A percentile compares a stretch with the other conserved stretches of the same genome.
Conservation (phyloP, 1,140 invertebrate genomes). For the Sminthurinus signatus region DNA sequence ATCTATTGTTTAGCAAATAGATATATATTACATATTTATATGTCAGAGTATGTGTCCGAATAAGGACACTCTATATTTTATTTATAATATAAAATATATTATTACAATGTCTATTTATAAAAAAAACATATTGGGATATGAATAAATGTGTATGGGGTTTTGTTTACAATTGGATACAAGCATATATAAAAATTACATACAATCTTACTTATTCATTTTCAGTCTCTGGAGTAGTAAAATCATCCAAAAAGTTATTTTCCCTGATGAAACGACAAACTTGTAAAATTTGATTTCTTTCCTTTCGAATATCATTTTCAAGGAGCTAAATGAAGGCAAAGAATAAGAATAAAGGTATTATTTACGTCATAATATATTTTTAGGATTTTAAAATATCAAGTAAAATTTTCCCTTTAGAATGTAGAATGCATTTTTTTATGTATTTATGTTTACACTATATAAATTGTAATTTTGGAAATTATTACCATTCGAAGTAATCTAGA, state of each 20-base stretch:
- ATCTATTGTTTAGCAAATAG: no score
- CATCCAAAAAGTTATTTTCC: slow-evolving; percentile 25
- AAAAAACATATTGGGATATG: no score
- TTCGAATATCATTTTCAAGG: slow-evolving; percentile 45
- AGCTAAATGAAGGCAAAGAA: slow-evolving; percentile 42
- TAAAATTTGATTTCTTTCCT: slow-evolving; percentile 47
- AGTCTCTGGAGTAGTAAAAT: neutral
- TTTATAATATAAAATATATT: no score
- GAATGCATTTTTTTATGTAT: neutral
- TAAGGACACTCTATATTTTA: no score
- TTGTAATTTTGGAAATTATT: neutral
- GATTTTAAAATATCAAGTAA: neutral
- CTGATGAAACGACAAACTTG: slow-evolving; percentile 38
- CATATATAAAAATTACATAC: no score
- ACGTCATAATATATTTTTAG: neutral
- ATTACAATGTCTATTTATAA: no score
- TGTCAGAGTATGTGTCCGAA: no score
- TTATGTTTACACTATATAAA: neutral
- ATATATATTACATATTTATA: no score
- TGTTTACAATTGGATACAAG: no score
- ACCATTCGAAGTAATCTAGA: neutral
- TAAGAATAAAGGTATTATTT: neutral
- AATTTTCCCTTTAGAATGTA: neutral
- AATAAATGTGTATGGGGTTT: no score
- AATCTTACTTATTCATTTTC: no score